phyloP scores from a whole-genome alignment of 2,888 invertebrate species.

The Drosophila sordidula region DNA sequence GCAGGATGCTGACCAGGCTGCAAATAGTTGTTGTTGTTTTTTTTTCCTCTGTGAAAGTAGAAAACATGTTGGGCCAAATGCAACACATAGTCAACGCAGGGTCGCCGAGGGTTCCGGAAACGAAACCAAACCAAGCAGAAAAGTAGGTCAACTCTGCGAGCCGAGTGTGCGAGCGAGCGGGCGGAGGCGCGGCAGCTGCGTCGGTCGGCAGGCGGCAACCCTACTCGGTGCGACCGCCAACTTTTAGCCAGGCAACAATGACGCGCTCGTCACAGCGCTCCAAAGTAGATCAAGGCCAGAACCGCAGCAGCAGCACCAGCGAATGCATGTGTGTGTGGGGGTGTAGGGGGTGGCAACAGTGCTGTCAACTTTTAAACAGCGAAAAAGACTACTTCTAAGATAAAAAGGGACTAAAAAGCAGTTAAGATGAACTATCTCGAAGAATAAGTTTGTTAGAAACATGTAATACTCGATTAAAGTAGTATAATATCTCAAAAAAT shows the following conservation, averaged over 20 bases:
- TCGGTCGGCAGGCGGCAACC: slow-evolving; percentile 10
- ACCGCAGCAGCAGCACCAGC: slow-evolving; percentile 37
- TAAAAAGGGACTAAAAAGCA: not conserved
- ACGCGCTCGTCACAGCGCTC: slow-evolving; percentile 66
- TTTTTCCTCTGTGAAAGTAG: slow-evolving; percentile 29
- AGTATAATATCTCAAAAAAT: no score
- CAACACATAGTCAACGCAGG: slow-evolving; percentile 48
- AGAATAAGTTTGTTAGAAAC: not conserved
- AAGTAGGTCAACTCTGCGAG: slow-evolving; percentile 71
- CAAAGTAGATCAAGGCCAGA: slow-evolving; percentile 78
- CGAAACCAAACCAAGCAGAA: slow-evolving; percentile 50
- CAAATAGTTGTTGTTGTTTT: slow-evolving; percentile 5
- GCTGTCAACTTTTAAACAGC: not conserved
- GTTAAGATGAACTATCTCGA: not conserved
- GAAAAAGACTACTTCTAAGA: not conserved
- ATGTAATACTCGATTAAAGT: no score
- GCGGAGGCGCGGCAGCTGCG: not conserved
- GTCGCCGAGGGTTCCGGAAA: slow-evolving; percentile 55
- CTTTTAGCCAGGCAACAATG: slow-evolving; percentile 61
- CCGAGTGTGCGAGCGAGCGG: slow-evolving; percentile 37
- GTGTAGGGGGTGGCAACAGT: slow-evolving; percentile 2
- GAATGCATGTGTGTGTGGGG: slow-evolving; percentile 37
- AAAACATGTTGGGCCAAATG: slow-evolving; percentile 55
- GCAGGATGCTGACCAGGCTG: slow-evolving; percentile 60
- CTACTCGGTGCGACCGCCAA: slow-evolving; percentile 22